phyloP scores from a whole-genome alignment of 2,888 invertebrate species.

The Encarsia formosa region DNA sequence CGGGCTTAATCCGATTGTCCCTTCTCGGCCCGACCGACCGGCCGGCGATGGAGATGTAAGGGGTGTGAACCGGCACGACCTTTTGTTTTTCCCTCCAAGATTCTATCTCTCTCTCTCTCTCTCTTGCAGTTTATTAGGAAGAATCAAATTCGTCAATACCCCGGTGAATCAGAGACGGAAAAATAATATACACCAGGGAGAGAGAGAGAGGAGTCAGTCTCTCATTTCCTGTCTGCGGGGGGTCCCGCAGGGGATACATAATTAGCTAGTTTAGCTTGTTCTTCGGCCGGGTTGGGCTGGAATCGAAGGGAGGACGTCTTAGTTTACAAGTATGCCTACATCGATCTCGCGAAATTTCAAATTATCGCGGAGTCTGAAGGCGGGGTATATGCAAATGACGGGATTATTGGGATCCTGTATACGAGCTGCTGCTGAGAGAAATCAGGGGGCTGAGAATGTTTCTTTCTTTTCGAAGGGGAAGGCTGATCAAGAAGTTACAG shows the following conservation, averaged over 20 bases:
- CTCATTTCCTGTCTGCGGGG: constrained; percentile 50
- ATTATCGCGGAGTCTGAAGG: constrained; percentile 4
- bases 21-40: too few relatives aligned
- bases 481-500: too few relatives aligned
- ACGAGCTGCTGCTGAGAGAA: not conserved
- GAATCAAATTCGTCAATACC: too few relatives aligned
- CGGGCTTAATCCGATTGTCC: too few relatives aligned
- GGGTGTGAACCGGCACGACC: too few relatives aligned
- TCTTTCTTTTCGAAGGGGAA: too few relatives aligned
- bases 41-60: too few relatives aligned
- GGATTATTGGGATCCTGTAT: not conserved
- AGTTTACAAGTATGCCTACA: not conserved
- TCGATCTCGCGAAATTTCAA: constrained; percentile 15
- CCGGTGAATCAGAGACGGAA: not conserved
- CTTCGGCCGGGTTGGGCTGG: constrained; percentile 16
- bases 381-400: not conserved
- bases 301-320: not conserved
- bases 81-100: too few relatives aligned
- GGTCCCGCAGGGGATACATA: constrained; percentile 46
- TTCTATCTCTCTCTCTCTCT: too few relatives aligned
- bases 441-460: too few relatives aligned
- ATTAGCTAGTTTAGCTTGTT: constrained; percentile 46
- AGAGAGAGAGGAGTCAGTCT: constrained; percentile 37
- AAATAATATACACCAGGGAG: constrained; percentile 1
- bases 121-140: too few relatives aligned